These are phyloP conservation scores for Eutrigla gurnardus DNA, from an alignment of 2,797 vertebrate genomes.

Conservation along the genomic window DNA sequence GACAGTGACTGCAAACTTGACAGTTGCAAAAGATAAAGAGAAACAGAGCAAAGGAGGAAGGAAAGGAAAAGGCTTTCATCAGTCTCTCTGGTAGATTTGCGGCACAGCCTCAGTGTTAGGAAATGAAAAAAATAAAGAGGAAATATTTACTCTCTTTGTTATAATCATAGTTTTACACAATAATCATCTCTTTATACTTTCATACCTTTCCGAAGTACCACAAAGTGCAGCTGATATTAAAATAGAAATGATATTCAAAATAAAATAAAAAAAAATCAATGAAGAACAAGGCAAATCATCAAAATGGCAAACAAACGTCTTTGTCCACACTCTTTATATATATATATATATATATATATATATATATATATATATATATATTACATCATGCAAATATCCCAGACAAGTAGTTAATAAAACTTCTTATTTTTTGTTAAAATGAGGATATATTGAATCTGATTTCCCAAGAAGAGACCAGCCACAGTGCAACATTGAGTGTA, in stretches of 20 bases:
- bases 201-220: conserved; percentile 81
- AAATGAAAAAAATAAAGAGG: conserved; percentile 78
- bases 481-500: conserved; percentile 82
- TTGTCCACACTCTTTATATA: conserved; percentile 70
- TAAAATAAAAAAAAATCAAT: conserved; percentile 51
- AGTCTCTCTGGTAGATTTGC: conserved; percentile 75
- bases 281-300: conserved; percentile 74
- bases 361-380: too few relatives aligned
- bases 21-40: conserved; percentile 68
- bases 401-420: conserved; percentile 81
- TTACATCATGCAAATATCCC: conserved; percentile 83
- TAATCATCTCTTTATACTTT: conserved; percentile 82
- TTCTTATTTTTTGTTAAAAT: conserved; percentile 73
- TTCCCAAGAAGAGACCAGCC: conserved; percentile 79
- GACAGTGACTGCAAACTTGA: conserved; percentile 74
- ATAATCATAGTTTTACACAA: conserved; percentile 82
- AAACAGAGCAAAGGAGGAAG: conserved; percentile 52
- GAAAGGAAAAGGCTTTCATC: conserved; percentile 65
- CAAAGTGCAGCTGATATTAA: conserved; percentile 82
- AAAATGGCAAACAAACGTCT: conserved; percentile 67
- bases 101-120: conserved; percentile 77
- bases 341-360: conserved; percentile 3
- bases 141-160: conserved; percentile 83
- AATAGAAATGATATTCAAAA: conserved; percentile 67
- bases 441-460: conserved; percentile 78